Evolutionary conservation across 1,140 invertebrate species (phyloP).

Genomic region (Euschistus heros): DNA sequence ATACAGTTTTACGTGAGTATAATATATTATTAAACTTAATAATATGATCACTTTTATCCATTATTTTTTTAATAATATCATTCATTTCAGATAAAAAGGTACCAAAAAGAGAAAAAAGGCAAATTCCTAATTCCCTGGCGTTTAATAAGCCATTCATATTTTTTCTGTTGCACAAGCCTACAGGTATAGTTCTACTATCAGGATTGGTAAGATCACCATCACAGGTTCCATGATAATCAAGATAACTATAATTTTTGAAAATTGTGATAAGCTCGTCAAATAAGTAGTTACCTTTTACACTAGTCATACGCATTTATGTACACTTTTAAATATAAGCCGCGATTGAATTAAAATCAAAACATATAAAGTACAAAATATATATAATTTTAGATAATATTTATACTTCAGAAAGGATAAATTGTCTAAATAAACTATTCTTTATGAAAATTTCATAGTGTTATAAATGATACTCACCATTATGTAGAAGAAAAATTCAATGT

Average conservation of each 20-base stretch:
- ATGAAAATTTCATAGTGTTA: too few relatives aligned
- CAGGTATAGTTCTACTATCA: slow-evolving; percentile 30
- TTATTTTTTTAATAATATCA: slow-evolving; percentile 8
- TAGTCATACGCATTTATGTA: too few relatives aligned
- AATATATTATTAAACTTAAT: not conserved
- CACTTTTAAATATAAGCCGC: too few relatives aligned
- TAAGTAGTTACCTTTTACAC: too few relatives aligned
- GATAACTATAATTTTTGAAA: not conserved
- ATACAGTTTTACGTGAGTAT: slow-evolving; percentile 28
- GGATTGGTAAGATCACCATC: slow-evolving; percentile 32
- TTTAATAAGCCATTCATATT: slow-evolving; percentile 34
- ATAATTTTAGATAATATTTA: too few relatives aligned
- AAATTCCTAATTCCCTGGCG: slow-evolving; percentile 24
- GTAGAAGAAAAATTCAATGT: too few relatives aligned
- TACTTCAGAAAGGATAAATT: too few relatives aligned
- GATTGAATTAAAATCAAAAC: too few relatives aligned
- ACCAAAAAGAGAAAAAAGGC: slow-evolving; percentile 23
- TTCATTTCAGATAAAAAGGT: slow-evolving; percentile 26
- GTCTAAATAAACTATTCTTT: too few relatives aligned
- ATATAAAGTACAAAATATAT: too few relatives aligned
- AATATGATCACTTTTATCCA: not conserved
- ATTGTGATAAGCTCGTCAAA: too few relatives aligned
- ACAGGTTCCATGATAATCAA: slow-evolving; percentile 30
- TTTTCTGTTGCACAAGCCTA: slow-evolving; percentile 30
- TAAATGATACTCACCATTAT: too few relatives aligned